A percentile compares a stretch with the other conserved stretches of the same genome.
Evolutionary conservation across 1,140 invertebrate genomes (phyloP).

Genomic region (Drosophila kepulauana): DNA sequence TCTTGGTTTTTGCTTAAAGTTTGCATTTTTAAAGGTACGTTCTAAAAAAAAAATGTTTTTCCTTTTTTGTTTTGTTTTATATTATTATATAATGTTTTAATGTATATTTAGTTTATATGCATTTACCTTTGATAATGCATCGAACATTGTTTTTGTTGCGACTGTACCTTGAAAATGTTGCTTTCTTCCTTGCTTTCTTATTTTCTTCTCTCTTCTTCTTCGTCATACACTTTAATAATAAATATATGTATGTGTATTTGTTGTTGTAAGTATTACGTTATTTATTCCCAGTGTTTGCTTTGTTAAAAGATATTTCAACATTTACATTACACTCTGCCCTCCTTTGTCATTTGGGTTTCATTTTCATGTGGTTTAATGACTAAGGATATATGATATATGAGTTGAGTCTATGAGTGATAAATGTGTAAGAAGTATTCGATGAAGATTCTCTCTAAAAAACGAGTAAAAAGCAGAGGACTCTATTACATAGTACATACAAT

Average conservation of each 20-base stretch:
- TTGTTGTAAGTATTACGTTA: conserved; percentile 11
- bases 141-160: conserved; percentile 37
- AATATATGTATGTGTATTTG: conserved; percentile 2
- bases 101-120: conserved; percentile 46
- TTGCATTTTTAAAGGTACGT: conserved; percentile 71
- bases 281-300: conserved; percentile 21
- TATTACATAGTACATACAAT: conserved; percentile 1
- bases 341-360: conserved; percentile 19
- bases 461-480: not conserved
- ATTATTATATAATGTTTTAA: conserved; percentile 36
- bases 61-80: conserved; percentile 9
- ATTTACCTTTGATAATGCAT: conserved; percentile 16
- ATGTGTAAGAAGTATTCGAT: not conserved
- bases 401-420: not conserved
- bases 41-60: conserved; percentile 68
- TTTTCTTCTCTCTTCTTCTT: not conserved
- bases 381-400: conserved; percentile 53
- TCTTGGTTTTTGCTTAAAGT: conserved; percentile 32
- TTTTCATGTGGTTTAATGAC: conserved; percentile 28
- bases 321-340: conserved; percentile 35
- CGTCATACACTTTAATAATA: not conserved
- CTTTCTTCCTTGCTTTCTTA: conserved; percentile 1
- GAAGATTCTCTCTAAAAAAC: not conserved
- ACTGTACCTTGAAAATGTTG: conserved; percentile 34
- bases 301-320: conserved; percentile 57